Evolutionary conservation across 2,113 vertebrate genomes (phyloP), one percentile per base, ranked within the genome.

Genomic region (Bucco capensis): DNA sequence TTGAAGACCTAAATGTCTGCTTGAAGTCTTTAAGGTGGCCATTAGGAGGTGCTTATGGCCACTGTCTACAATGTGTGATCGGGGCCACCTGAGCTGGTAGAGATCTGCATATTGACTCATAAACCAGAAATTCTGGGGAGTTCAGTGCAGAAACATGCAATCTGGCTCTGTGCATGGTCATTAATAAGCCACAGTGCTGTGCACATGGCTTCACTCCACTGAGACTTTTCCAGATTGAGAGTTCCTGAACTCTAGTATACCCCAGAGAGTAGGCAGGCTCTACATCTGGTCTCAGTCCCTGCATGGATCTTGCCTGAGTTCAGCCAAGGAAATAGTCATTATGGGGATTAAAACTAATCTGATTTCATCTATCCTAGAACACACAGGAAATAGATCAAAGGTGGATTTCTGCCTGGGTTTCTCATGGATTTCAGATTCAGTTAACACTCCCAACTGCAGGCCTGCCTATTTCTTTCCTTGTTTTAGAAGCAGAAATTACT

Each of bases 301-400:
- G 58, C 25, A 69, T 0, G 2, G 62, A 65, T 83, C 42, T 66
- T 70, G 46, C 78, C 62, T 24, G 54, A 87, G 71, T 77, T 94
- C 82, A 83, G 91, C 58, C 78, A 93, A 93, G 64, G 75, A 89
- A 89, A 80, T 5, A 50, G 47, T 89, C 64, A 80, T 95, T 85
- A 62, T 25, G n/a, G 46, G 66, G 64, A 94, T 92, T 92, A 94
- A 92, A 92, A 92, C 35, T 30, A 93, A 93, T 89, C 78, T 85
- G 78, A 80, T 88, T 95, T 94, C 33, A 92, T 85, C 75, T 73
- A 93, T 46, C 66, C 50, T 90, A 50, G 60, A 93, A 91, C 60
- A 76, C 28, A 79, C 21, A 91, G 58, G 67, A 93, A 94, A 89
- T 6, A 70, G 53, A 91, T 92, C 75, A 93, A 92, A 94, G 37